phyloP scores from a whole-genome alignment of 2,797 vertebrate species.

The Lophotriccus pileatus region DNA sequence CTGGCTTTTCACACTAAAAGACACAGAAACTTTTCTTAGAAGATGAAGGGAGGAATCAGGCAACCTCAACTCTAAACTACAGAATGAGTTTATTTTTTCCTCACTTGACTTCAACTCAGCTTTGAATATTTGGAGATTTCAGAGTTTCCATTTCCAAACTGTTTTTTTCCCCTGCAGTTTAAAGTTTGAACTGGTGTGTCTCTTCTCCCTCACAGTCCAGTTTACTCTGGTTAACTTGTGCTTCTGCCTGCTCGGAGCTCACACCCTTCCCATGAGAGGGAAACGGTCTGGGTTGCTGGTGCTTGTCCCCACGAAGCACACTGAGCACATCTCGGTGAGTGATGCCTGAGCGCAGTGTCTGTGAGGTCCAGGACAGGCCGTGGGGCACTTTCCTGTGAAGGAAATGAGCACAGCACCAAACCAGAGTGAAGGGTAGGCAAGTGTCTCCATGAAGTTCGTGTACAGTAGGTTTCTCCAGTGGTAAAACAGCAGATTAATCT shows the following conservation, averaged over 20 bases:
- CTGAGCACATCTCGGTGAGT: not conserved
- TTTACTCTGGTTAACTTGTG: not conserved
- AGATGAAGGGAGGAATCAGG: not conserved
- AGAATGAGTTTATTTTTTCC: not conserved
- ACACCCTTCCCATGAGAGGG: not conserved
- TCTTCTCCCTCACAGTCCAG: not conserved
- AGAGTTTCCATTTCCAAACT: not conserved
- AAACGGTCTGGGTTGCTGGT: fast-evolving
- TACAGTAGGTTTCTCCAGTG: not conserved
- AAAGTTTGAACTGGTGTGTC: not conserved
- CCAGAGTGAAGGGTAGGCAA: not conserved
- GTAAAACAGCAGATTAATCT: not conserved
- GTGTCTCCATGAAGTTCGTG: fast-evolving
- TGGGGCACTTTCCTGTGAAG: not conserved
- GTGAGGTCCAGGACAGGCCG: not conserved
- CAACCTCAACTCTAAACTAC: not conserved
- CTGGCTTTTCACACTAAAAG: not conserved
- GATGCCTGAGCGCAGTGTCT: not conserved
- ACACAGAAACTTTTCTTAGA: not conserved
- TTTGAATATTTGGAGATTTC: not conserved
- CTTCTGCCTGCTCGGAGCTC: not conserved
- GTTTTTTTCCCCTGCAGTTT: not conserved
- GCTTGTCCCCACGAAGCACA: not conserved
- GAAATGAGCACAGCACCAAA: not conserved
- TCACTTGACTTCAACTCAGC: not conserved